These are phyloP conservation scores for Drosophila histrio DNA, from an alignment of 2,888 invertebrate species.

Conservation along the genomic window DNA sequence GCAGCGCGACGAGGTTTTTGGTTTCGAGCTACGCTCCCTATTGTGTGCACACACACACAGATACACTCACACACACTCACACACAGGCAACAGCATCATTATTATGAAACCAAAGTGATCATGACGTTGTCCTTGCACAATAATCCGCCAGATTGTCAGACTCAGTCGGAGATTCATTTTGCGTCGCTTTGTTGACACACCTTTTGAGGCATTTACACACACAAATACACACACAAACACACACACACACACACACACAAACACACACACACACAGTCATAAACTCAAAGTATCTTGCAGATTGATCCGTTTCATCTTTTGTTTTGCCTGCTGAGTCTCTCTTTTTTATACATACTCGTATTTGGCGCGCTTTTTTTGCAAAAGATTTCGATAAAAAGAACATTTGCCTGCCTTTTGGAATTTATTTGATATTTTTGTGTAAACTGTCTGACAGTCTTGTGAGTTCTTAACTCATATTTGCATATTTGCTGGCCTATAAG, in stretches of 20 bases:
- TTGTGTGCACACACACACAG: conserved; percentile 42
- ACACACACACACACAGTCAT: background rate
- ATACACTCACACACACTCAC: conserved; percentile 10
- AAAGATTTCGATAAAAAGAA: conserved; percentile 26
- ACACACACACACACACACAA: background rate
- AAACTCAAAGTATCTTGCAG: conserved; percentile 12
- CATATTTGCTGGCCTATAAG: background rate
- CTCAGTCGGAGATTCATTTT: conserved; percentile 42
- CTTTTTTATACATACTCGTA: conserved; percentile 8
- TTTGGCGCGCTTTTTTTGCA: conserved; percentile 39
- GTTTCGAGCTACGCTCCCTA: conserved; percentile 52
- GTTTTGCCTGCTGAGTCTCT: conserved; percentile 37
- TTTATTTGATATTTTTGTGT: background rate
- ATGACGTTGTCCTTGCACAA: conserved; percentile 66
- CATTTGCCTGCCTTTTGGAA: conserved; percentile 23
- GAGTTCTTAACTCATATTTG: conserved; percentile 6
- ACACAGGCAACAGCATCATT: conserved; percentile 1
- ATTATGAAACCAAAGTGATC: conserved; percentile 54
- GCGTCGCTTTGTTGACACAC: conserved; percentile 41
- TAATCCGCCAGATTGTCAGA: conserved; percentile 36
- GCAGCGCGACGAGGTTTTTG: conserved; percentile 33
- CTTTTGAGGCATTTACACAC: conserved; percentile 40
- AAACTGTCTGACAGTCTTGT: background rate
- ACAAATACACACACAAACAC: background rate
- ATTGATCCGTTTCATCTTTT: conserved; percentile 22